Evolutionary conservation across 1,140 invertebrate genomes (phyloP), one percentile per base, ranked within the genome.

Genomic region (Trachymyrmex cornetzi): DNA sequence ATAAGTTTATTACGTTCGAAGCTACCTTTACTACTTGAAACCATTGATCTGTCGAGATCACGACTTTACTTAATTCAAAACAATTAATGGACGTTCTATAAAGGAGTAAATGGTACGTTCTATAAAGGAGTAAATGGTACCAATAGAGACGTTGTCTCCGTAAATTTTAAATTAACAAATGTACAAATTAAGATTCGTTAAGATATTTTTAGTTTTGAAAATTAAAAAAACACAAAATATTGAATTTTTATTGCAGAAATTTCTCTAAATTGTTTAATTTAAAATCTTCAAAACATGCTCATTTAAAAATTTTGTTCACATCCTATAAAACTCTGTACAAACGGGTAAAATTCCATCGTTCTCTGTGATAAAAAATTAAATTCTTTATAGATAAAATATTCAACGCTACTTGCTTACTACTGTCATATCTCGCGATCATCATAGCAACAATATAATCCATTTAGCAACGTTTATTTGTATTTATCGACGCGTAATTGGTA

Each of bases 401-500:
- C n/a, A 24, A 27, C 3, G 30, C 7, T 30, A 53, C 9, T 34
- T 44, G 34, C 0, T 48, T n/a, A 30, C 12, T 19, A 38, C 34
- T 81, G 19, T 72, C 48, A 38, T 22, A 24, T 66, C 12, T 71
- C 1, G 53, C n/a, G 6, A 27, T 38, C n/a, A 55, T 61, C 27
- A 48, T 24, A 30, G 38, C 59, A 74, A 38, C 14, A n/a, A 61
- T 34, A 75, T 61, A 74, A 84, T 84, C 67, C 50, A 71, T 22
- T 81, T 82, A 72, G 30, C n/a, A 5, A 69, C 24, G 50, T 72
- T 67, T 71, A 57, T 66, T 81, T 22, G 66, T 22, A 30, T 72
- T 61, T 74, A 74, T 72, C 50, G 34, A 84, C 69, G 67, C 69
- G 4, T 61, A 84, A 84, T 84, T 84, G 80, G 38, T 75, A 84